Evolutionary conservation across 2,113 vertebrate species (phyloP), one percentile per base, ranked within the genome.

Genomic region (Dasyprocta punctata): DNA sequence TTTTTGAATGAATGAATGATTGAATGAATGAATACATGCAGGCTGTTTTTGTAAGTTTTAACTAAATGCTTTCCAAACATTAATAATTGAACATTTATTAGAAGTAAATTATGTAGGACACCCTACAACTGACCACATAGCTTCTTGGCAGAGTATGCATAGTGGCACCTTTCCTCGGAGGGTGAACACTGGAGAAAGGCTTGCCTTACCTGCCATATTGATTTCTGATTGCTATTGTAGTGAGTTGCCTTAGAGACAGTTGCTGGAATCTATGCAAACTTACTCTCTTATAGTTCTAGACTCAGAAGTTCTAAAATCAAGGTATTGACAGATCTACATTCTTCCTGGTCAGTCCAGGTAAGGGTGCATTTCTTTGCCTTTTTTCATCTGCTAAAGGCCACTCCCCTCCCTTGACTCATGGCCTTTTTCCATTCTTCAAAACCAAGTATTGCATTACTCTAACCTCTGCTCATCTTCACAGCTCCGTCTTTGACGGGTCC

Each of bases 391-490:
- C 60, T 12, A 26, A 16, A 63, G 22, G 36, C 71, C 13, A 4
- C 24, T 24, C 28, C 5, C 7, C 2, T 52, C n/a, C n/a, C 65
- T 83, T 24, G 85, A 49, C 38, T 89, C 17, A 0, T 0, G 20
- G 56, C 12, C 22, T 6, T 10, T 1, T 83, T 49, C 82, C 38
- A 8, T 44, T 83, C 41, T 47, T 63, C 16, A 17, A 44, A 83
- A 28, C 28, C 17, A 22, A n/a, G 24, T 16, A 0, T 5, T 16
- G 49, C 17, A 1, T n/a, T 1, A 2, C 11, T 4, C 26, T 24
- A n/a, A 4, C 12, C 44, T n/a, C 49, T 49, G 88, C 38, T 63
- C 28, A 0, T 44, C 28, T 2, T 69, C 33, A 26, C 2, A 1
- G 54, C n/a, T 56, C 60, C 3, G 49, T 41, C 71, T 58, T 47